These are phyloP conservation scores for Dasypogon diadema DNA, from an alignment of 2,888 invertebrate genomes.

Conservation along the genomic window DNA sequence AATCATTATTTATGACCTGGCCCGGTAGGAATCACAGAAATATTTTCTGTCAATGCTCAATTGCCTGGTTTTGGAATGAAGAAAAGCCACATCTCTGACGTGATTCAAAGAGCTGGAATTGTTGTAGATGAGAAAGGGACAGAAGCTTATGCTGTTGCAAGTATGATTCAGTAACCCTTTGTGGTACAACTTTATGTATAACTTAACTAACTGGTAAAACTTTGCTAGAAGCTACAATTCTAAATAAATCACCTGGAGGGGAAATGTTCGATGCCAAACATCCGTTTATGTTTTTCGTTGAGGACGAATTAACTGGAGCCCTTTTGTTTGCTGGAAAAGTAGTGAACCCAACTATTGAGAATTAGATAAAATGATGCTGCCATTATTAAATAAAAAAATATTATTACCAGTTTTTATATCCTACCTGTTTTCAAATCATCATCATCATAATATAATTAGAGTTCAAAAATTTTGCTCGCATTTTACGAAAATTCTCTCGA, in stretches of 20 bases:
- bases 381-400: too few species aligned
- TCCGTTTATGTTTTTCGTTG: constrained; percentile 33
- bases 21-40: neutral
- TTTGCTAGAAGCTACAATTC: too few species aligned
- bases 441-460: too few species aligned
- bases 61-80: neutral
- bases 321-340: constrained; percentile 36
- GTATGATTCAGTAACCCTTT: too few species aligned
- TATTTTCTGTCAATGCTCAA: neutral
- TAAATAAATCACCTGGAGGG: neutral
- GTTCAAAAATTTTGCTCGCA: too few species aligned
- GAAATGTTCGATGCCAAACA: neutral
- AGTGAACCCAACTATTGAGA: neutral
- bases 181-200: too few species aligned
- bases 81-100: neutral
- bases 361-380: too few species aligned
- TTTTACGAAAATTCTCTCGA: too few species aligned
- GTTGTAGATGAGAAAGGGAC: neutral
- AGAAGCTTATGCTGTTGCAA: neutral
- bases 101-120: constrained; percentile 7
- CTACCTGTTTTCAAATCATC: too few species aligned
- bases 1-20: too few species aligned
- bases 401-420: too few species aligned
- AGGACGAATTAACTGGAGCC: constrained; percentile 35
- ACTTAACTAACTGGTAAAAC: too few species aligned